Evolutionary conservation across 2,113 vertebrate species (phyloP), one percentile per base, ranked within the genome.

Genomic region (Piliocolobus tephrosceles): DNA sequence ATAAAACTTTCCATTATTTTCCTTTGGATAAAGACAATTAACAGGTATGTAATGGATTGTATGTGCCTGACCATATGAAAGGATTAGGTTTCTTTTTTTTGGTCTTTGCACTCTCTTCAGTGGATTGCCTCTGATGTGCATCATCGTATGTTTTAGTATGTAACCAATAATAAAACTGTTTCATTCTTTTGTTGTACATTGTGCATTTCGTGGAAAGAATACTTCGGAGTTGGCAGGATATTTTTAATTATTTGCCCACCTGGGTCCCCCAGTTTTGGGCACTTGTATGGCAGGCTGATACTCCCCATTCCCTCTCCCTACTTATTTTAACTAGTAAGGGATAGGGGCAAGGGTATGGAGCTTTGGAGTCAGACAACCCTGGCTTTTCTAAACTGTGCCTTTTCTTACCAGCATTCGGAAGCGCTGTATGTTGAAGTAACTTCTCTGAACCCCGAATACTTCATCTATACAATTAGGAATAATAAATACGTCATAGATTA

Each of bases 1-100:
- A 85, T 79, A 8, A 70, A 96, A 92, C 38, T 95, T 90, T 9
- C 64, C 32, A 84, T 75, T 95, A 61, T 68, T 93, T 82, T 64
- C n/a, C 66, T 86, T 79, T 88, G 79, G 12, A 43, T 79, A 96
- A 96, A 94, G 30, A 72, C 52, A 93, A n/a, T 52, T 32, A 35
- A 45, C 14, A 73, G 35, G 35, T 78, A 79, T 16, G 43, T 90
- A 57, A 16, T 58, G 35, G 72, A 70, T 38, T 79, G 2, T 40
- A 76, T 17, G 7, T 16, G n/a, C 23, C 16, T 55, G 40, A 79
- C 35, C 47, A 40, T 25, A 55, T 88, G 66, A 94, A 93, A 5
- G 7, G 38, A 12, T 92, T 22, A 76, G 82, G 32, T 57, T 43
- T 90, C 17, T 64, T 35, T 70, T 70, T 81, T 47, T 64, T 64